These are phyloP conservation scores for Dasypolia templi DNA, from an alignment of 2,888 invertebrate species.

Conservation along the genomic window DNA sequence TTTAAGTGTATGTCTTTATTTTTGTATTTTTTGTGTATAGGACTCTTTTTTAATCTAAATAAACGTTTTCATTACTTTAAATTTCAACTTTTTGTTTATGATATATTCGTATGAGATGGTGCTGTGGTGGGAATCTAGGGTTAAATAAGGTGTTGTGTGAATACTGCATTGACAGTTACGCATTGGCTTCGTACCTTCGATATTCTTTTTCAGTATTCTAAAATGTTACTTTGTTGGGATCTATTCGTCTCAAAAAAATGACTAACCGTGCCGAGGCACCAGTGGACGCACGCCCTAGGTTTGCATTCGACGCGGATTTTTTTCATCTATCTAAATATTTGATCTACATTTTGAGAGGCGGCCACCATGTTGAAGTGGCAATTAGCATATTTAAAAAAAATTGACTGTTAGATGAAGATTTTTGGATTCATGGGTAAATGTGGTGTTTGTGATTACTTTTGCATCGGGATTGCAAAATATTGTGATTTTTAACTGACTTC, in stretches of 20 bases:
- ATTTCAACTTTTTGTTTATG: no score
- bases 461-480: no score
- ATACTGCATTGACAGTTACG: conserved; percentile 2
- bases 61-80: no score
- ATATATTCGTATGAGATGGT: conserved; percentile 70
- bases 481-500: no score
- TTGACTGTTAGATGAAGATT: conserved; percentile 8
- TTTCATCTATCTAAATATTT: conserved; percentile 52
- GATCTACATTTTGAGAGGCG: conserved; percentile 59
- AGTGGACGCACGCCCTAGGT: neutral
- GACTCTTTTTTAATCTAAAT: no score
- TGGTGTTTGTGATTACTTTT: no score
- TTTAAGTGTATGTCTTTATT: no score
- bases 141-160: conserved; percentile 2
- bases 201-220: neutral
- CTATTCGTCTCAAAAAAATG: neutral
- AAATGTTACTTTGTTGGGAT: conserved; percentile 12
- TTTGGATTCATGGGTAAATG: conserved; percentile 7
- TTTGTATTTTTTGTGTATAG: no score
- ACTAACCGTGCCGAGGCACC: neutral
- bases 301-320: conserved; percentile 39
- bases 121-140: conserved; percentile 74
- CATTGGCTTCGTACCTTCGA: neutral
- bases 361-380: conserved; percentile 57
- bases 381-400: conserved; percentile 59